These are phyloP conservation scores for Crax fasciolata DNA, from an alignment of 2,797 vertebrate genomes.

Conservation along the genomic window DNA sequence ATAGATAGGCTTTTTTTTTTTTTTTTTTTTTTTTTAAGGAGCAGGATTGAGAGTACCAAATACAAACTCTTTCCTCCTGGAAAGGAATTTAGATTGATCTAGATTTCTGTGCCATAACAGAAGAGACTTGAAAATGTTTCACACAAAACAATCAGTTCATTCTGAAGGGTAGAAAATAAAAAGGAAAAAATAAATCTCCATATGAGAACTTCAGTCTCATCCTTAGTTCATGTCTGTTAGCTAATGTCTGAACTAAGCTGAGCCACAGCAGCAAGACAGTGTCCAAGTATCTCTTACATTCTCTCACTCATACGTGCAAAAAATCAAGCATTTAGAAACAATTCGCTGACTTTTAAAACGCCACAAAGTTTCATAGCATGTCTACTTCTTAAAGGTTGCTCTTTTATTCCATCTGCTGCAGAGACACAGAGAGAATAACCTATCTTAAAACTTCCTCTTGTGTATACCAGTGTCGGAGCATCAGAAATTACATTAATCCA, in stretches of 20 bases:
- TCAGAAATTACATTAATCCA: neutral
- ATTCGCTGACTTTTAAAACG: neutral
- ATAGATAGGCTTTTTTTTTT: neutral
- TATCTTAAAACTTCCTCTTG: neutral
- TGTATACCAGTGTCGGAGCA: neutral
- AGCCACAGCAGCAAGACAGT: neutral
- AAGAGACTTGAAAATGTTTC: neutral
- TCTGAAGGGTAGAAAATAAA: neutral
- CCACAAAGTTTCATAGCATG: neutral
- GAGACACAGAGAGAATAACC: neutral
- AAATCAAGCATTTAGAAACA: neutral
- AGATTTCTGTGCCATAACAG: neutral
- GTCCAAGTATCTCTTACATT: neutral
- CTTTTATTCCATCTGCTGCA: neutral
- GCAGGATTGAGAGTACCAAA: neutral
- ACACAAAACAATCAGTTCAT: neutral
- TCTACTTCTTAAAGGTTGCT: neutral
- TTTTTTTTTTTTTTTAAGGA: neutral
- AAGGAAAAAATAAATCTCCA: neutral
- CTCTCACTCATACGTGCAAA: neutral
- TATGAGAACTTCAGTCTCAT: neutral
- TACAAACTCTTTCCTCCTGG: neutral
- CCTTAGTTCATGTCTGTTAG: neutral
- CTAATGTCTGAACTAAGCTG: neutral
- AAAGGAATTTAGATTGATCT: neutral